These are phyloP conservation scores for Lagocephalus sceleratus DNA, from an alignment of 2,797 vertebrate species.

Conservation along the genomic window DNA sequence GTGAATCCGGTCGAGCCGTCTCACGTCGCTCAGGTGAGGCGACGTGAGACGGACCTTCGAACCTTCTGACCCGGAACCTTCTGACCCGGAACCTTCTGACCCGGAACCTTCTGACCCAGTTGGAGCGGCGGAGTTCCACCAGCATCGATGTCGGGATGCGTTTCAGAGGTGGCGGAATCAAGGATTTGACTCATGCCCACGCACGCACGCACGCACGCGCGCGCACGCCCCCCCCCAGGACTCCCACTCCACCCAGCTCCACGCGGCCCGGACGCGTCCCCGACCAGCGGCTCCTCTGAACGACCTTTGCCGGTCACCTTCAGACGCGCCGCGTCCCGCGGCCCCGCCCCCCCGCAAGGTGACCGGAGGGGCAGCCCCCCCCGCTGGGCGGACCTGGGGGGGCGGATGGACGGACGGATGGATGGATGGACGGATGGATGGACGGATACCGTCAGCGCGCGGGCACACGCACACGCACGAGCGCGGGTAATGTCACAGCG, in stretches of 20 bases:
- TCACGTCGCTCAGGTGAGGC: too few relatives aligned
- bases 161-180: too few relatives aligned
- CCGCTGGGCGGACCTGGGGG: not conserved
- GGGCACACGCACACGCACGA: conserved; percentile 13
- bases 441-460: conserved; percentile 30
- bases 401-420: conserved; percentile 31
- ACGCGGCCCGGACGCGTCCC: conserved; percentile 17
- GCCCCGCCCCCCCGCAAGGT: conserved; percentile 78
- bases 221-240: conserved; percentile 2
- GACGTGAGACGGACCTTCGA: too few relatives aligned
- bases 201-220: not conserved
- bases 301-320: conserved; percentile 82
- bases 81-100: too few relatives aligned
- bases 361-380: not conserved
- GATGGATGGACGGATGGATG: conserved; percentile 36
- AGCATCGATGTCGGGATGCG: too few relatives aligned
- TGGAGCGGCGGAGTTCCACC: too few relatives aligned
- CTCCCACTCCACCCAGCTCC: conserved; percentile 16
- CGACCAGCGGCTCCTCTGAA: conserved; percentile 57
- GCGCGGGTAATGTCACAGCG: conserved; percentile 34
- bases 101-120: too few relatives aligned
- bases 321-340: too few relatives aligned
- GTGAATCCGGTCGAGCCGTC: too few relatives aligned
- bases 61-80: too few relatives aligned
- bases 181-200: not conserved